Percentiles rank a stretch among this genome's conserved stretches.
Evolutionary conservation across 2,888 invertebrate species (phyloP).

Genomic region (Cerastis rubricosa): DNA sequence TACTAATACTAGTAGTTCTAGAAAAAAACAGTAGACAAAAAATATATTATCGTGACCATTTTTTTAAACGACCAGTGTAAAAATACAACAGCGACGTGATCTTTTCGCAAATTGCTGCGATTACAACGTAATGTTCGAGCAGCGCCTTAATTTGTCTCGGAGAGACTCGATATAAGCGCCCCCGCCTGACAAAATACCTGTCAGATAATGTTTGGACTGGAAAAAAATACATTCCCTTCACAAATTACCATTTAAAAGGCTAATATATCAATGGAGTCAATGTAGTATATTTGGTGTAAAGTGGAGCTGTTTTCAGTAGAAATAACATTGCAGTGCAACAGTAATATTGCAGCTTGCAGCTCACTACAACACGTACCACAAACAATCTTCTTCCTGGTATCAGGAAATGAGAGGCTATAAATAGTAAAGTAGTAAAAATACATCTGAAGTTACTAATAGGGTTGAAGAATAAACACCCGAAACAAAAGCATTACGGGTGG

Average conservation of each 20-base stretch:
- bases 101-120: conserved; percentile 78
- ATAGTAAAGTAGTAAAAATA: conserved; percentile 23
- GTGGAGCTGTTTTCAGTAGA: conserved; percentile 6
- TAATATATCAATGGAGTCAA: conserved; percentile 55
- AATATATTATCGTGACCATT: conserved; percentile 66
- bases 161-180: conserved; percentile 72
- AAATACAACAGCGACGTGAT: conserved; percentile 76
- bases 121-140: conserved; percentile 71
- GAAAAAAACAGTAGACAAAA: conserved; percentile 48
- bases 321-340: conserved; percentile 21
- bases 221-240: conserved; percentile 58
- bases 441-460: neutral
- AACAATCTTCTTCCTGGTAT: conserved; percentile 13
- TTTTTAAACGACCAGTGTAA: conserved; percentile 74
- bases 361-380: conserved; percentile 32
- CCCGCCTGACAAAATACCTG: conserved; percentile 75
- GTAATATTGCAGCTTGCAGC: conserved; percentile 26
- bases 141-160: conserved; percentile 72
- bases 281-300: too few relatives aligned
- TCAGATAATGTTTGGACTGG: conserved; percentile 71
- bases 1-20: conserved; percentile 28
- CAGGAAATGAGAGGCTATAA: conserved; percentile 22
- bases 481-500: neutral
- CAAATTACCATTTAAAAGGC: conserved; percentile 58
- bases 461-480: neutral